These are phyloP conservation scores for Haliclystus octoradiatus DNA, from an alignment of 30 jellyfish, hydroid and myxozoan genomes.

Conservation along the genomic window DNA sequence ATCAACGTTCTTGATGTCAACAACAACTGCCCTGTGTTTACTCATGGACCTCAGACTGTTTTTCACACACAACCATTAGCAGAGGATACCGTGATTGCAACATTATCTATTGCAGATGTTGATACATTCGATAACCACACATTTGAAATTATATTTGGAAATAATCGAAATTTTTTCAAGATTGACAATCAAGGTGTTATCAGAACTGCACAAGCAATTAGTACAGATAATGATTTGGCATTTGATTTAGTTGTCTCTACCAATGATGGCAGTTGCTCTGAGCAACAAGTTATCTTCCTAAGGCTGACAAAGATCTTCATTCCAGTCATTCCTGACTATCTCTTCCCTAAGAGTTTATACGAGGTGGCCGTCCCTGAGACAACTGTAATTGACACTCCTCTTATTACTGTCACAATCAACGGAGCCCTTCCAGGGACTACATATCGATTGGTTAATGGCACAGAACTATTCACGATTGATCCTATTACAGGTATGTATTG, in stretches of 20 bases:
- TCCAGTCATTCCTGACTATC: not conserved
- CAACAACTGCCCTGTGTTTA: constrained; percentile 47
- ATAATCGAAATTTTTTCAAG: constrained; percentile 33
- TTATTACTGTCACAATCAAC: constrained; percentile 33
- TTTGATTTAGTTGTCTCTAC: constrained; percentile 25
- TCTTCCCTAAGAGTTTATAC: constrained; percentile 37
- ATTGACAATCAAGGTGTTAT: constrained; percentile 53
- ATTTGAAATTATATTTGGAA: constrained; percentile 51
- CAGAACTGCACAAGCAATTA: constrained; percentile 36
- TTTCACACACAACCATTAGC: not conserved
- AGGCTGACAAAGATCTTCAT: not conserved
- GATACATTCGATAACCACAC: constrained; percentile 50
- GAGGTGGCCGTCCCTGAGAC: constrained; percentile 38
- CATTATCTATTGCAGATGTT: constrained; percentile 23
- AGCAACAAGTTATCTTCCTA: constrained; percentile 8
- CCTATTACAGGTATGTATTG: not conserved
- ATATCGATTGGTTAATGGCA: constrained; percentile 24
- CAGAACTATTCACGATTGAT: not conserved
- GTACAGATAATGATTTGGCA: constrained; percentile 1
- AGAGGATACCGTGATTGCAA: not conserved
- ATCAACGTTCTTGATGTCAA: constrained; percentile 46
- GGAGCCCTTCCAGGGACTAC: constrained; percentile 17
- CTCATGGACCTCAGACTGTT: not conserved
- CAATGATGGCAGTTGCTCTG: constrained; percentile 48
- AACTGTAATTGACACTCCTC: constrained; percentile 10